Evolutionary conservation across 1,140 invertebrate genomes (phyloP), one percentile per base, ranked within the genome.

Genomic region (Drosophila tristis): DNA sequence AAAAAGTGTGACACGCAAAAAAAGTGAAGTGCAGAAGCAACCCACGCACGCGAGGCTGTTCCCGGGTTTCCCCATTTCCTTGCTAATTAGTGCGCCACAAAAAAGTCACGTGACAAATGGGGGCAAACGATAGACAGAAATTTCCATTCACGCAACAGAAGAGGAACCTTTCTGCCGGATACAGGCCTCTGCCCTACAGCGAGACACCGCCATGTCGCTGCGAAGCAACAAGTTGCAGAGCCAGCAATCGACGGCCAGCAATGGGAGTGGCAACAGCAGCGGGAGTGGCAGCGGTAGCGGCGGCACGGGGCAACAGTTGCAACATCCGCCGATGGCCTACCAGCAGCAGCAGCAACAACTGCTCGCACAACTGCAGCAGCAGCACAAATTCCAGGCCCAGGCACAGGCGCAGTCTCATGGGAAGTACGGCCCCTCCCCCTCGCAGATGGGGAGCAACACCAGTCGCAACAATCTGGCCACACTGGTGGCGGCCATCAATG

Each of bases 341-440:
- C 91, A 92, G 45, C 86, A 91, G 49, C 91, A 92, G 55, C 91
- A 92, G 60, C 91, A 92, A 57, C 90, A 92, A 45, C 78, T 92
- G 70, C 67, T 90, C 44, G 81, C 84, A 6, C 87, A 91, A 57
- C 55, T 86, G 61, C 89, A 91, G 60, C 91, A 92, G 51, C 87
- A 91, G 31, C 90, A 91, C 55, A 91, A 93, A 65, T 92, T 93
- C 57, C 92, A 92, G 58, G 91, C 93, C 5, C 86, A 91, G 26
- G 62, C 62, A 0, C 89, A 87, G 20, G 35, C 35, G 0, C 35
- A 39, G 35, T 11, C 35, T 4, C 35, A 13, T 39, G 35, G 35
- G 11, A 39, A 39, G 35, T 39, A 39, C 35, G 35, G 35, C 11
- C 11, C 35, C 62, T 80, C 16, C 91, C 91, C 20, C 29, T 82